Evolutionary conservation across 1,140 invertebrate genomes (phyloP).

Genomic region (Zaprionus tsacasi): DNA sequence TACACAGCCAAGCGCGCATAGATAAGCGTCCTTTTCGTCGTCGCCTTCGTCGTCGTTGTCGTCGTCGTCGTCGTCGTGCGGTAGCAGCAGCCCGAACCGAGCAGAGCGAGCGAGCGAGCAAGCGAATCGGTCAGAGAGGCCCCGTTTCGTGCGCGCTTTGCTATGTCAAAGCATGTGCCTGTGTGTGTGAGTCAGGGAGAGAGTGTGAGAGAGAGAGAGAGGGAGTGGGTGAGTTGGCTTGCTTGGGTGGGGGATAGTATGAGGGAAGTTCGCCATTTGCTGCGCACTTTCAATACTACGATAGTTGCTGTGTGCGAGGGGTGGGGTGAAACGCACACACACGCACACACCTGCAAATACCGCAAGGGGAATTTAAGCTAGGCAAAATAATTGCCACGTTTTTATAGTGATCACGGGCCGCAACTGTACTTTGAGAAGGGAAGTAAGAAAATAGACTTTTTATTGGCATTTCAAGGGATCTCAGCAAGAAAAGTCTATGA

Average conservation of each 20-base stretch:
- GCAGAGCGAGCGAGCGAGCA: conserved; percentile 1
- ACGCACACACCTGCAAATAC: neutral
- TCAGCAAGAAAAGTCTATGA: neutral
- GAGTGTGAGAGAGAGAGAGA: conserved; percentile 11
- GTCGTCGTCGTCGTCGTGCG: conserved; percentile 46
- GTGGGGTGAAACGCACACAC: neutral
- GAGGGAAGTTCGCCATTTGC: neutral
- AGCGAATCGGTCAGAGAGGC: conserved; percentile 51
- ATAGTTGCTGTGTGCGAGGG: neutral
- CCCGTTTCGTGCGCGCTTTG: conserved; percentile 73
- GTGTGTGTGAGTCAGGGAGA: conserved; percentile 31
- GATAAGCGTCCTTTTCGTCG: conserved; percentile 48
- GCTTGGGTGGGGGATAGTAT: neutral
- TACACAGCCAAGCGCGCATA: conserved; percentile 45
- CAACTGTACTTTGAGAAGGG: neutral
- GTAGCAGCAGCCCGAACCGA: conserved; percentile 19
- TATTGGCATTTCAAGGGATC: neutral
- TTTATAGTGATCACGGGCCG: neutral
- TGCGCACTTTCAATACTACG: neutral
- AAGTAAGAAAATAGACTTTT: neutral
- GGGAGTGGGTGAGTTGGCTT: neutral
- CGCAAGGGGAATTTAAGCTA: neutral
- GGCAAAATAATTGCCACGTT: neutral
- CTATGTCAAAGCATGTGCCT: conserved; percentile 64
- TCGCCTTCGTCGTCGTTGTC: conserved; percentile 40